Conservation (phyloP, 1,140 invertebrate species). For the Acromyrmex heyeri region DNA sequence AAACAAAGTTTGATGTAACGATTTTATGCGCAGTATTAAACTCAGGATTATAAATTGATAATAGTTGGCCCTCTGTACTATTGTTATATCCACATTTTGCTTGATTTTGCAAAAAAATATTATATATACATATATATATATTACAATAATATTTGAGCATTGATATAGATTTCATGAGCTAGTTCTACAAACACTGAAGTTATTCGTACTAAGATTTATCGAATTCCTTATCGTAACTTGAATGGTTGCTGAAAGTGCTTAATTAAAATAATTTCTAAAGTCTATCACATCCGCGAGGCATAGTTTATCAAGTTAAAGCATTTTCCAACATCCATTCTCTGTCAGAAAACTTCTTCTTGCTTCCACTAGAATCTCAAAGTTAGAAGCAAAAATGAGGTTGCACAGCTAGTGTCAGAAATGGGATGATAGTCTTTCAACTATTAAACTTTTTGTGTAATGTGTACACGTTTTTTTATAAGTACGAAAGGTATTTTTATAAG, state of each 20-base stretch:
- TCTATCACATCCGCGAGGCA: conserved; percentile 43
- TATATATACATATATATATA: neutral
- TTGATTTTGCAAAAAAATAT: neutral
- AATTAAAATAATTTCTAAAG: conserved; percentile 65
- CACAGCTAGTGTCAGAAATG: conserved; percentile 12
- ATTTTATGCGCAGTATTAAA: conserved; percentile 10
- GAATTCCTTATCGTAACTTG: conserved; percentile 44
- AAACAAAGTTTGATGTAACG: conserved; percentile 2
- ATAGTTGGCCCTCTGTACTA: neutral
- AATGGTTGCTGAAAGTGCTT: conserved; percentile 36
- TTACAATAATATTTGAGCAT: neutral
- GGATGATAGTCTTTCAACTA: conserved; percentile 24
- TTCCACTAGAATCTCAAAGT: conserved; percentile 51
- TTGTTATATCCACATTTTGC: neutral
- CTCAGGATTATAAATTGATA: neutral
- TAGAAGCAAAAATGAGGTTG: conserved; percentile 52
- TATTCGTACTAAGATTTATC: conserved; percentile 48
- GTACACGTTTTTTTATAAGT: neutral
- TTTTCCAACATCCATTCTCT: conserved; percentile 64
- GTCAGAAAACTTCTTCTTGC: conserved; percentile 54
- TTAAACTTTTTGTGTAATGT: neutral
- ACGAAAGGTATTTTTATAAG: neutral
- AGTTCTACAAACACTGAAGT: conserved; percentile 10
- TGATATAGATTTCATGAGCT: neutral
- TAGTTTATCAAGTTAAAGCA: conserved; percentile 62